Percentiles rank a stretch among this genome's conserved stretches.
phyloP scores from a whole-genome alignment of 2,888 invertebrate species.

The Aphidoletes aphidimyza region DNA sequence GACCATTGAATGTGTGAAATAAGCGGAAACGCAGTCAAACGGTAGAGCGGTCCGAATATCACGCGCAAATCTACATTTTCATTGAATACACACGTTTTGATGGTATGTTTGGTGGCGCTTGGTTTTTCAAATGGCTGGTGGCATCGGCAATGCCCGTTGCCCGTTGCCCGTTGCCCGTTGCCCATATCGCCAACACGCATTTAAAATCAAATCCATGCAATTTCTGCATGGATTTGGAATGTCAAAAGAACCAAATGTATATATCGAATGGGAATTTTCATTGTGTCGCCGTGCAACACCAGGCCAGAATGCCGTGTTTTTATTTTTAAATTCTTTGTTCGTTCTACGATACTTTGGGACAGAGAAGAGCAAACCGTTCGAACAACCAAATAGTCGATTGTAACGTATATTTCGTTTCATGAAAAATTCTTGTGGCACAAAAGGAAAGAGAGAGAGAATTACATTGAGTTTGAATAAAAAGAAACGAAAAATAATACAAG shows the following conservation, averaged over 20 bases:
- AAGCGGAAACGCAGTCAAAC: not conserved
- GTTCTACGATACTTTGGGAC: too few species aligned
- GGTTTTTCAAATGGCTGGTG: not conserved
- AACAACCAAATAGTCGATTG: not conserved
- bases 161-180: not conserved
- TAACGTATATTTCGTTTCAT: not conserved
- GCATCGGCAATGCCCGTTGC: not conserved
- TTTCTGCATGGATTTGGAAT: not conserved
- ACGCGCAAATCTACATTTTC: slow-evolving; percentile 5
- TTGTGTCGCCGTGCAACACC: not conserved
- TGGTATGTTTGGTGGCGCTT: not conserved
- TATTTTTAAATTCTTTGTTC: too few species aligned
- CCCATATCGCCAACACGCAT: not conserved
- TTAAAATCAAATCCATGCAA: not conserved
- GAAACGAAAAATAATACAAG: not conserved
- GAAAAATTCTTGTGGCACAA: slow-evolving; percentile 17
- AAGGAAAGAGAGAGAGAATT: not conserved
- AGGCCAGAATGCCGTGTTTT: not conserved
- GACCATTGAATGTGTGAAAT: slow-evolving; percentile 13
- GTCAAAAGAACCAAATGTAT: not conserved
- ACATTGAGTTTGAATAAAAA: not conserved
- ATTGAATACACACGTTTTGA: not conserved
- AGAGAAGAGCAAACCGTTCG: not conserved
- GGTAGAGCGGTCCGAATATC: not conserved
- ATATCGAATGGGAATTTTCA: not conserved